These are phyloP conservation scores for Bathynomus jamesi DNA, from an alignment of 1,140 invertebrate genomes.

Conservation along the genomic window DNA sequence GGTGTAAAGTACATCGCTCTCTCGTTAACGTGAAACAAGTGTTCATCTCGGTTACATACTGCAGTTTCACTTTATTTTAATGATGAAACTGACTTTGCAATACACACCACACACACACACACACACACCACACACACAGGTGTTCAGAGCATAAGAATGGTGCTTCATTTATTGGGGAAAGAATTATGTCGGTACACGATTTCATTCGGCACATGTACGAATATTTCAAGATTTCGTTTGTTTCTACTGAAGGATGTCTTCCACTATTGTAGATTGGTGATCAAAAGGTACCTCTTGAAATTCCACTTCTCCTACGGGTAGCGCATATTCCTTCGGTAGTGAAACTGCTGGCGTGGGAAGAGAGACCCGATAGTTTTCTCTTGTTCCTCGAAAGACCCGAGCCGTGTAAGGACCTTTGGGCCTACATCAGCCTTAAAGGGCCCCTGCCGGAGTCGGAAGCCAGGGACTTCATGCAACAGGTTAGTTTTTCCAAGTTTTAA, in stretches of 20 bases:
- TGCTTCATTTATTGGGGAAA: no score
- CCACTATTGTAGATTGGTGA: slow-evolving; percentile 43
- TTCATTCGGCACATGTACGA: not conserved
- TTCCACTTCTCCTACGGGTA: slow-evolving; percentile 52
- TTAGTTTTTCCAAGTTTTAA: slow-evolving; percentile 39
- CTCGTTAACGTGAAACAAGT: no score
- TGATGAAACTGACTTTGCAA: no score
- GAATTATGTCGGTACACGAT: no score
- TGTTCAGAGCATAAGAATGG: no score
- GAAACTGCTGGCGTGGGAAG: slow-evolving; percentile 53
- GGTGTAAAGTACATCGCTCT: no score
- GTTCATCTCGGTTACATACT: no score
- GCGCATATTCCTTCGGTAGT: slow-evolving; percentile 52
- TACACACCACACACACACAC: no score
- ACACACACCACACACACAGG: no score
- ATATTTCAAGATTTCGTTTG: slow-evolving; percentile 14
- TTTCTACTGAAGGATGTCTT: no score
- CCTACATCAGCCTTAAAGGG: slow-evolving; percentile 57
- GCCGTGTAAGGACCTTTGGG: slow-evolving; percentile 56
- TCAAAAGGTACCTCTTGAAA: slow-evolving; percentile 53
- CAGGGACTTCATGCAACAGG: slow-evolving; percentile 49
- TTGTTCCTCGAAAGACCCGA: slow-evolving; percentile 59
- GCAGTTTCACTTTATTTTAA: no score
- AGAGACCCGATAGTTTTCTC: slow-evolving; percentile 49
- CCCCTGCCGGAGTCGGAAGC: slow-evolving; percentile 51